phyloP scores from a whole-genome alignment of 2,888 invertebrate genomes.

The Eledone cirrhosa region DNA sequence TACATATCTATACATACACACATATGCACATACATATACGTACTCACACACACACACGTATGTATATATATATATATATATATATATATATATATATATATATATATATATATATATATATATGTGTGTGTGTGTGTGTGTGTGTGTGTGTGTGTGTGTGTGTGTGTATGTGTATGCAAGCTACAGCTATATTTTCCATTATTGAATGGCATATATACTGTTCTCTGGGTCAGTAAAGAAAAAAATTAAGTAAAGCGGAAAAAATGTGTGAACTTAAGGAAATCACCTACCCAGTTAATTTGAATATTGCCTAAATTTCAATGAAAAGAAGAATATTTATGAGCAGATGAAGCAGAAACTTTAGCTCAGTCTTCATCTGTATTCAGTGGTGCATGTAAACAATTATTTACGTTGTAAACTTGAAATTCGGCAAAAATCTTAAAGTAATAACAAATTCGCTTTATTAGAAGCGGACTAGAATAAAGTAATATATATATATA shows the following conservation, averaged over 20 bases:
- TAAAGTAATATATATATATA: too few relatives aligned
- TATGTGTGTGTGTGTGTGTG: neutral
- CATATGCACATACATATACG: neutral
- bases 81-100: neutral
- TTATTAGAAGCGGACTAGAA: too few relatives aligned
- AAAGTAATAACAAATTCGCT: too few relatives aligned
- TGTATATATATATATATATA: neutral
- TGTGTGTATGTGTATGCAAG: neutral
- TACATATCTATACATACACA: neutral
- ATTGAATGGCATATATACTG: neutral
- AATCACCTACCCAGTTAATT: neutral
- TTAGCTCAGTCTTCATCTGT: too few relatives aligned
- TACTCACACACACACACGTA: neutral
- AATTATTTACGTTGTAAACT: too few relatives aligned
- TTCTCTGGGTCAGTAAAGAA: neutral
- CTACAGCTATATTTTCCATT: neutral
- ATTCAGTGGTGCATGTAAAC: too few relatives aligned
- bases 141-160: constrained; percentile 2
- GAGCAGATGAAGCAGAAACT: too few relatives aligned
- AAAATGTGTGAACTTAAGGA: neutral
- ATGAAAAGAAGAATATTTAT: too few relatives aligned
- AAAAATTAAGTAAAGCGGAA: neutral
- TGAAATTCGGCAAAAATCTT: too few relatives aligned
- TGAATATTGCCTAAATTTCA: neutral
- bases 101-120: constrained; percentile 6